Percentiles rank a stretch among this genome's conserved stretches.
These are phyloP conservation scores for Esox niger DNA, from an alignment of 2,113 vertebrate genomes.

Conservation along the genomic window DNA sequence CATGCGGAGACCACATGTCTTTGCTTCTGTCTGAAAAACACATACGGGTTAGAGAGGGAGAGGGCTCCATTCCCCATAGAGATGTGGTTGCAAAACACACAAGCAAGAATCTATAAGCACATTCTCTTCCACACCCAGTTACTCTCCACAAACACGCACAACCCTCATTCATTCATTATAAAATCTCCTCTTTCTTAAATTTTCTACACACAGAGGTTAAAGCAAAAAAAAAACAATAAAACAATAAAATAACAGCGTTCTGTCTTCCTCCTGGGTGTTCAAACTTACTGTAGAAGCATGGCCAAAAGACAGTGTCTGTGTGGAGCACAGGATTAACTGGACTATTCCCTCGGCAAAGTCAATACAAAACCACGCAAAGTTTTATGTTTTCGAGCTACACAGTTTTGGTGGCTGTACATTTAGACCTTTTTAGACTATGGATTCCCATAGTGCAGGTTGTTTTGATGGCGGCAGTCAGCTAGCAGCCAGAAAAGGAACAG, in stretches of 20 bases:
- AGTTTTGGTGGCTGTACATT: not conserved
- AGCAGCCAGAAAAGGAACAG: not conserved
- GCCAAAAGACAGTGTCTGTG: slow-evolving; percentile 5
- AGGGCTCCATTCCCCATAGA: slow-evolving; percentile 21
- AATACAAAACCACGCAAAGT: too few relatives aligned
- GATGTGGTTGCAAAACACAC: not conserved
- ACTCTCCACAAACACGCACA: not conserved
- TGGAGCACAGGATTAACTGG: not conserved
- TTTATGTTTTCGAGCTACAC: too few relatives aligned
- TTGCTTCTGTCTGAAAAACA: slow-evolving; percentile 42
- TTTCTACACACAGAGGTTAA: too few relatives aligned
- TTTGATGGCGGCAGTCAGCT: not conserved
- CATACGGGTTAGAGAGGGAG: slow-evolving; percentile 17
- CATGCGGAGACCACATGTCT: slow-evolving; percentile 69
- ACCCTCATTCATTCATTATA: not conserved
- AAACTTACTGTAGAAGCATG: slow-evolving; percentile 4
- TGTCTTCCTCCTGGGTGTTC: slow-evolving; percentile 11
- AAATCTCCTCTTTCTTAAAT: slow-evolving; percentile 1
- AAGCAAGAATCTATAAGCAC: not conserved
- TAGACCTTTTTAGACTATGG: not conserved
- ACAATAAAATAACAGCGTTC: too few relatives aligned
- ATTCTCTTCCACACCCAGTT: not conserved
- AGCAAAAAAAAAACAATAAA: not conserved
- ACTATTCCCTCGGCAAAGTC: not conserved
- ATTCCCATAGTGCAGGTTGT: not conserved